A percentile compares a stretch with the other conserved stretches of the same genome.
These are phyloP conservation scores for Tenthredo notha DNA, from an alignment of 2,888 invertebrate species.

Conservation along the genomic window DNA sequence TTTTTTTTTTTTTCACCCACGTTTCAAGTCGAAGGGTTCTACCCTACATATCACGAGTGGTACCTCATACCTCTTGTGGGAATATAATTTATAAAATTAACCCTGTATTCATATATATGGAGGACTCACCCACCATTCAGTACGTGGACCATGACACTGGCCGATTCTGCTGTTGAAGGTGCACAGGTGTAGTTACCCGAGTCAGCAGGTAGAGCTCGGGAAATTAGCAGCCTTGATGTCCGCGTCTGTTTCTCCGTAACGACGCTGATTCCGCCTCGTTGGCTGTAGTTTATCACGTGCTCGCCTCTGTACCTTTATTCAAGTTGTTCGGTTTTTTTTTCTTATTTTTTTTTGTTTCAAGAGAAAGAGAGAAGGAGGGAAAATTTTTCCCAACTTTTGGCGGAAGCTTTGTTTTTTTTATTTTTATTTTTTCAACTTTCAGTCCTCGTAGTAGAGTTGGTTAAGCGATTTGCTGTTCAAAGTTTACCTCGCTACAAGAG, in stretches of 20 bases:
- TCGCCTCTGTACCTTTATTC: slow-evolving; percentile 80
- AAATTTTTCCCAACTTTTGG: neutral
- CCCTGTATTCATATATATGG: slow-evolving; percentile 5
- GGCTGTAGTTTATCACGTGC: slow-evolving; percentile 81
- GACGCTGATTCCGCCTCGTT: slow-evolving; percentile 81
- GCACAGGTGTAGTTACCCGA: slow-evolving; percentile 85
- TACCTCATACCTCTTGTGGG: neutral
- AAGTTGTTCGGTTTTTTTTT: neutral
- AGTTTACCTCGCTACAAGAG: neutral
- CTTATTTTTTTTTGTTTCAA: neutral
- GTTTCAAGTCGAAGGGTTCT: neutral
- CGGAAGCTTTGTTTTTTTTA: too few relatives aligned
- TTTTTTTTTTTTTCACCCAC: neutral
- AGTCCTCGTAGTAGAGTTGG: neutral
- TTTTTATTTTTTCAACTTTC: neutral
- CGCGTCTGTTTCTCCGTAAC: slow-evolving; percentile 80
- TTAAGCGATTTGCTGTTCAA: neutral
- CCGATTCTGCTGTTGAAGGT: slow-evolving; percentile 85
- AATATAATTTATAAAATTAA: neutral
- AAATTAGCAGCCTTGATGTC: slow-evolving; percentile 80
- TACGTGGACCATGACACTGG: slow-evolving; percentile 91
- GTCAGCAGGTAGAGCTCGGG: slow-evolving; percentile 83
- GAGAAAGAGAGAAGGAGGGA: neutral
- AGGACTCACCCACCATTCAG: slow-evolving; percentile 84
- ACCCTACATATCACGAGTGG: neutral